Base-by-base conservation (phyloP, 2,797 vertebrate species). In the Bradypus variegatus region DNA sequence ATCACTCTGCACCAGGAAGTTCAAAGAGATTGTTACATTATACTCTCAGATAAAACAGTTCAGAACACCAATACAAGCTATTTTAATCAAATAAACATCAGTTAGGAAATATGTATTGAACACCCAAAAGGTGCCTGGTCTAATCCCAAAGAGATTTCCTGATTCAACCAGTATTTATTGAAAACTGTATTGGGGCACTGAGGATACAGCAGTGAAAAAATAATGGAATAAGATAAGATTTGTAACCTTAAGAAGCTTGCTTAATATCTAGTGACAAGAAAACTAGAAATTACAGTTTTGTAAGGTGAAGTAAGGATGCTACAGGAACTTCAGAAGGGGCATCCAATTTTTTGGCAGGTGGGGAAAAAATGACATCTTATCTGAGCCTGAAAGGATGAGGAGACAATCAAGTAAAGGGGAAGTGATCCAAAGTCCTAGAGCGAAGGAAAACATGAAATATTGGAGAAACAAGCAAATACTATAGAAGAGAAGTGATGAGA, bases 81-180 rank as follows among this genome's bases (percentile, higher is more conserved):
- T 87, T 84, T 89, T 73, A 81, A 55, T 64, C 48, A 90, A 70
- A 79, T 67, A 86, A 95, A 48, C 72, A 83, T 58, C 55, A 86
- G 16, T 83, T 83, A 76, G 76, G 70, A 76, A 83, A 15, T 27
- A 90, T 73, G 72, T 64, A 73, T 3, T 50, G 7, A 64, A 70
- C 36, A 92, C 12, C 81, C 62, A 83, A 88, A 81, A 88, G 23
- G 36, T 41, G 10, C 38, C 29, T 33, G 5, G n/a, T 88, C 72
- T 91, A 82, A 67, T 31, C 25, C 13, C 65, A 86, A 86, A 50
- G n/a, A 72, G 36, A 86, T 79, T 55, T 72, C 78, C 45, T 67
- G 64, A 33, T 29, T n/a, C 31, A 70, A 84, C 67, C 82, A 73
- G 31, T 48, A 91, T 48, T 88, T 81, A 85, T 2, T 89, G 60